A percentile compares a stretch with the other conserved stretches of the same genome.
phyloP scores from a whole-genome alignment of 2,797 vertebrate species.

The Hippopotamyrus pictus region DNA sequence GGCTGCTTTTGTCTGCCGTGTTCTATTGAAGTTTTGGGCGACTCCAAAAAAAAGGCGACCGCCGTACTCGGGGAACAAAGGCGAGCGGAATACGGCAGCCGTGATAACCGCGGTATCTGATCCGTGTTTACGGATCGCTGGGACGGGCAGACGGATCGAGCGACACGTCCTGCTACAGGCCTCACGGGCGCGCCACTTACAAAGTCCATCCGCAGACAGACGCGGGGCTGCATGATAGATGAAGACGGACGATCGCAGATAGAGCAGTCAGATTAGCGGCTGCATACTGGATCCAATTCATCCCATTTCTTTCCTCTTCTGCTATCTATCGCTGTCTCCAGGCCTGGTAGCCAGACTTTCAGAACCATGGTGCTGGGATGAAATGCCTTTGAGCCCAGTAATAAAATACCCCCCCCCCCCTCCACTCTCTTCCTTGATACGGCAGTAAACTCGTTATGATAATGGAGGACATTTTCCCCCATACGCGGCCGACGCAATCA shows the following conservation, averaged over 20 bases:
- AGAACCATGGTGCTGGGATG: slow-evolving; percentile 7
- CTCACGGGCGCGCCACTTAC: slow-evolving; percentile 28
- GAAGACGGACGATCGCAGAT: slow-evolving; percentile 62
- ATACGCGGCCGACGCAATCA: background rate
- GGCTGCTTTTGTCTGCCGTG: background rate
- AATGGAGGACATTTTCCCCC: slow-evolving; percentile 36
- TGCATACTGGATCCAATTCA: slow-evolving; percentile 63
- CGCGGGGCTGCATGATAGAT: slow-evolving; percentile 55
- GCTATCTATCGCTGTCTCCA: slow-evolving; percentile 35
- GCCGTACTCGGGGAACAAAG: background rate
- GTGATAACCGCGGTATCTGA: background rate
- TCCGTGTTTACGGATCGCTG: slow-evolving; percentile 14
- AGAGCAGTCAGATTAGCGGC: slow-evolving; percentile 61
- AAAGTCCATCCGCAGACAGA: slow-evolving; percentile 48
- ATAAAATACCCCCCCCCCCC: background rate
- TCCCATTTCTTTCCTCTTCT: slow-evolving; percentile 38
- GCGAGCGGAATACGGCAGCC: background rate
- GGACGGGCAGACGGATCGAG: slow-evolving; percentile 47
- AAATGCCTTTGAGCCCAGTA: slow-evolving; percentile 18
- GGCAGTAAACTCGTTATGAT: slow-evolving; percentile 25
- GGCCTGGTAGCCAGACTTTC: slow-evolving; percentile 23
- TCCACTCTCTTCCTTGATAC: background rate
- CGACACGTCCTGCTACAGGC: slow-evolving; percentile 38
- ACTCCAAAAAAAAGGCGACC: background rate
- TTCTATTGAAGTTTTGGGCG: background rate